phyloP scores from a whole-genome alignment of 1,140 invertebrate genomes.

The Diuraphis noxia region DNA sequence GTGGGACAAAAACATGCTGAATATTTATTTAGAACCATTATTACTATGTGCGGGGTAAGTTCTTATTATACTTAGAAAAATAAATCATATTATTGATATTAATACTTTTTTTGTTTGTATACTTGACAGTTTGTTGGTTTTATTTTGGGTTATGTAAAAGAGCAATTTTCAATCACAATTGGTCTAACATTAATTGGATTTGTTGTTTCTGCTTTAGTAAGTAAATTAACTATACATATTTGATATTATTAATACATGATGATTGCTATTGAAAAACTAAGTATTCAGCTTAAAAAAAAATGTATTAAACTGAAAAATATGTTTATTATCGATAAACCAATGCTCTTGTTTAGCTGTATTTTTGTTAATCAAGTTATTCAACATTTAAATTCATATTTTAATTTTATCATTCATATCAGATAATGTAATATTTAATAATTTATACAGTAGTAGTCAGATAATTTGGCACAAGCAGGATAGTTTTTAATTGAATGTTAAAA shows the following conservation, averaged over 20 bases:
- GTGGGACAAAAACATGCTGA: constrained; percentile 50
- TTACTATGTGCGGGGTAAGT: constrained; percentile 34
- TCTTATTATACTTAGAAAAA: not conserved
- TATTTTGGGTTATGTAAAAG: constrained; percentile 42
- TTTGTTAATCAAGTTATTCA: too few relatives aligned
- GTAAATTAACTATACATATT: not conserved
- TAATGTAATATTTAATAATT: too few relatives aligned
- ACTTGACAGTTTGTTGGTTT: constrained; percentile 28
- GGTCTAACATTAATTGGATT: constrained; percentile 48
- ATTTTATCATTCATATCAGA: not conserved
- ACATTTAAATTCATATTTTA: not conserved
- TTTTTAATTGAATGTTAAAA: not conserved
- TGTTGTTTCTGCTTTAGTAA: constrained; percentile 43
- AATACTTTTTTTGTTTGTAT: not conserved
- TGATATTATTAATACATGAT: not conserved
- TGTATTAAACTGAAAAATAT: not conserved
- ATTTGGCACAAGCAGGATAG: not conserved
- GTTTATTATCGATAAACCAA: not conserved
- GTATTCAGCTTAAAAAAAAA: not conserved
- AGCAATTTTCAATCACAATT: constrained; percentile 49
- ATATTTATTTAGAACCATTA: constrained; percentile 46
- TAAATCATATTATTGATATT: not conserved
- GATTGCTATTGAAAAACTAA: not conserved
- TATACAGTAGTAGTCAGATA: too few relatives aligned
- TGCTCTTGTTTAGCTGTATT: not conserved